Evolutionary conservation across 2,888 invertebrate species (phyloP), one percentile per base, ranked within the genome.

Genomic region (Spatulosminthurus flaviceps): DNA sequence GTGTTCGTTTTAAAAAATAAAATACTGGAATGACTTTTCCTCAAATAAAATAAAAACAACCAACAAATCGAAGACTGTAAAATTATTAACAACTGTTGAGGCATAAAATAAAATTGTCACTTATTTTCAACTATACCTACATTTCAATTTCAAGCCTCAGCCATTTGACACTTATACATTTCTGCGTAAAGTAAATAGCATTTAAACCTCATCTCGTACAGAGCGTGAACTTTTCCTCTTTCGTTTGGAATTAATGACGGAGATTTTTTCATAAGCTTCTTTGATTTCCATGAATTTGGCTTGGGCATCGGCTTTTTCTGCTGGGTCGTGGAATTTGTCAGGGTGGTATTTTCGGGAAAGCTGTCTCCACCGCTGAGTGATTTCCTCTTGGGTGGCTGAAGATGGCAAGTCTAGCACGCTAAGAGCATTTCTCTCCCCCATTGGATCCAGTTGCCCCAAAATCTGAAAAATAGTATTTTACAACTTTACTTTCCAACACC

Each of bases 231-330:
- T 95, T 82, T 91, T 91, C 75, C 92, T 89, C 82, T 91, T 91
- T 73, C 95, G 89, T 82, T 93, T 92, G 76, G 92, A 91, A 86
- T 95, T 95, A 84, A 93, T 93, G 85, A 92, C 94, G 11, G 95
- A 95, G 0, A 97, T 89, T 66, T 94, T 92, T 87, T 95, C 96
- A 87, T 96, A 97, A 0, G 97, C 96, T 87, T 95, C 93, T 86
- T 96, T 96, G 81, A 97, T 94, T 86, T 96, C 95, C 90, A 97
- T 94, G 87, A 97, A 97, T 76, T 91, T 92, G 83, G 94, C 93
- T 86, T 96, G 94, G 0, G 95, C 96, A 0, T 88, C 90, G 1
- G 89, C 88, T 64, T 94, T 91, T 79, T 91, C 90, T 1, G 90
- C 90, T 0, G 90, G 89, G 82, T 95, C 93, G 86, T 94, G 94